Evolutionary conservation across 2,888 invertebrate species (phyloP), one percentile per base, ranked within the genome.

Genomic region (Galeopsomyia nigrocyanea): DNA sequence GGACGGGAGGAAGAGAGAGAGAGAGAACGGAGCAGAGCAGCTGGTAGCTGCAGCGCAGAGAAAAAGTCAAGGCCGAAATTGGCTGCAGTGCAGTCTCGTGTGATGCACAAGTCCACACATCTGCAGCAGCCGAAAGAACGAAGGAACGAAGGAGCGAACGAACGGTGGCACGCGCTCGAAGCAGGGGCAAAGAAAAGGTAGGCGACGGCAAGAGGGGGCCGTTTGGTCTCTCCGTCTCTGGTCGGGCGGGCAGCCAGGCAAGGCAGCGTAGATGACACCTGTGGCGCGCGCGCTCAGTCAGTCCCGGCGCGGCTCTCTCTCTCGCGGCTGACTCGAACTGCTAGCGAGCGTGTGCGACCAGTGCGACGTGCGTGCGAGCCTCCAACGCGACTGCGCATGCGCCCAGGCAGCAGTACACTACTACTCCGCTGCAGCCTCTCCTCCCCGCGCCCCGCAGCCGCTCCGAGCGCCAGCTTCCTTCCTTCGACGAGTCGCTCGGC

Each of bases 271-370:
- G 71, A 74, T 71, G 74, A 74, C 71, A 74, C 74, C 71, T 74
- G 74, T 74, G 71, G 74, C 21, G 22, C 19, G 67, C 60, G 53
- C 53, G 68, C 69, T 19, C 26, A 31, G 14, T 71, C 84, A 85
- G 85, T 85, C 81, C 81, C 81, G 82, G 78, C 83, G 83, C 84
- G 83, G 82, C 84, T 82, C 82, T 85, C 82, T 31, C n/a, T 21
- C n/a, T 39, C n/a, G 26, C 19, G 19, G 47, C 60, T 31, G 17
- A 49, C 61, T 39, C 61, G 19, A 21, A 55, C 57, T n/a, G n/a
- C n/a, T 55, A 46, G 49, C 55, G 51, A 55, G 60, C 17, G 51
- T 39, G 17, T 50, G 61, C 26, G n/a, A 17, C 17, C 46, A 21
- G 17, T 50, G 61, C 26, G n/a, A 17, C 53, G 53, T 17, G 53